Evolutionary conservation across 2,888 invertebrate genomes (phyloP).

Genomic region (Papilio protenor): DNA sequence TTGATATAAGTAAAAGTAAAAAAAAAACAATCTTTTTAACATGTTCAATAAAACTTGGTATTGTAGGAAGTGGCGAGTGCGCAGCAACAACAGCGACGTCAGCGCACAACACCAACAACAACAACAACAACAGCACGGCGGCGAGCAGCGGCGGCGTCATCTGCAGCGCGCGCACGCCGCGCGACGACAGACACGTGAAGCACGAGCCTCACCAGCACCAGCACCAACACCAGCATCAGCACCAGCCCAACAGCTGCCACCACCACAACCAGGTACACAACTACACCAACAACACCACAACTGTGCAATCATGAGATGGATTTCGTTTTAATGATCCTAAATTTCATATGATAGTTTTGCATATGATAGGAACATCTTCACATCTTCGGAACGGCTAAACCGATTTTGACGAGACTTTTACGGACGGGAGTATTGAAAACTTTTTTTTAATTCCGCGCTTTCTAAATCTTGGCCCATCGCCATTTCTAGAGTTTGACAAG

Average conservation of each 20-base stretch:
- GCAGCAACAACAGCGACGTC: constrained; percentile 44
- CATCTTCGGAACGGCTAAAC: too few species aligned
- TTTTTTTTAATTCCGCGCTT: too few species aligned
- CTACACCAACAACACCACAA: constrained; percentile 51
- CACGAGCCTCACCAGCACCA: constrained; percentile 68
- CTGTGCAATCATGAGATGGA: constrained; percentile 2
- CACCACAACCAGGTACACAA: constrained; percentile 46
- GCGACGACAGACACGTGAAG: constrained; percentile 79
- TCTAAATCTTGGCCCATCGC: too few species aligned
- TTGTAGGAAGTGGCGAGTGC: constrained; percentile 61
- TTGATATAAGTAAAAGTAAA: too few species aligned
- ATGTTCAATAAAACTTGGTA: not conserved
- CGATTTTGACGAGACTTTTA: too few species aligned
- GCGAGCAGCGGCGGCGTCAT: constrained; percentile 62
- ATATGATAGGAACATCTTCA: too few species aligned
- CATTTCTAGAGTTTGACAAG: too few species aligned
- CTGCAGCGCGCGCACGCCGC: constrained; percentile 75
- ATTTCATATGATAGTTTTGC: too few species aligned
- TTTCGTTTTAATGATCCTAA: too few species aligned
- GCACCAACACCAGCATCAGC: constrained; percentile 16
- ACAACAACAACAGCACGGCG: constrained; percentile 44
- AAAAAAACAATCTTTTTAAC: too few species aligned
- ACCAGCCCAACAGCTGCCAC: constrained; percentile 27
- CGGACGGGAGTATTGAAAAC: too few species aligned
- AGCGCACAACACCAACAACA: constrained; percentile 38